Conservation (phyloP, 2,113 vertebrate species). For the Alethe castanea region DNA sequence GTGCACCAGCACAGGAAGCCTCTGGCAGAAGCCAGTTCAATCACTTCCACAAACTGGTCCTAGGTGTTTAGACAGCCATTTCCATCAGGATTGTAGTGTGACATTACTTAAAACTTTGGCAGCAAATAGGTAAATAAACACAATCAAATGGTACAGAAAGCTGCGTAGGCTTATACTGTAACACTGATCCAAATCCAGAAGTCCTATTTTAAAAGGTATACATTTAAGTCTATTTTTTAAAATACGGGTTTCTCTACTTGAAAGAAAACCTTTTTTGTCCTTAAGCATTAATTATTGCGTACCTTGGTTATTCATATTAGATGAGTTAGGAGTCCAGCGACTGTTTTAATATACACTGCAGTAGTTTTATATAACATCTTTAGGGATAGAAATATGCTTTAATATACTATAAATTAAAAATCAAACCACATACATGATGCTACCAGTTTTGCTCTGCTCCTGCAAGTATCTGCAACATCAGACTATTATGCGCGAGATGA, state of each 20-base stretch:
- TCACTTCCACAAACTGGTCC: slow-evolving; percentile 9
- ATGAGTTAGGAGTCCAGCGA: background rate
- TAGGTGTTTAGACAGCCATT: slow-evolving; percentile 3
- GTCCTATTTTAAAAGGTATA: background rate
- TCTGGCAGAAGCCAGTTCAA: background rate
- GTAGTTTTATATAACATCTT: background rate
- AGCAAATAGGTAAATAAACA: slow-evolving; percentile 20
- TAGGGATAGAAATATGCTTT: background rate
- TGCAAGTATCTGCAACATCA: slow-evolving; percentile 61
- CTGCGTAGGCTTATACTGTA: background rate
- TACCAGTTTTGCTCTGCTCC: slow-evolving; percentile 49
- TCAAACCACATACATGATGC: slow-evolving; percentile 58
- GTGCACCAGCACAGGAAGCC: background rate
- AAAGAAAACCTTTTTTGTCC: background rate
- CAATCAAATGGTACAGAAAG: background rate
- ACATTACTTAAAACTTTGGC: slow-evolving; percentile 4
- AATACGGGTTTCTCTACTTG: background rate
- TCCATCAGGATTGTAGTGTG: background rate
- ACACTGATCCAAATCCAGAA: background rate
- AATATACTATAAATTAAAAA: slow-evolving; percentile 58
- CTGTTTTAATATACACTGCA: slow-evolving; percentile 9
- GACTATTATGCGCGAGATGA: slow-evolving; percentile 19
- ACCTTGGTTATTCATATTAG: slow-evolving; percentile 20
- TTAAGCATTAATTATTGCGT: background rate
- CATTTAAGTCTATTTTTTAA: background rate